Evolutionary conservation across 2,797 vertebrate genomes (phyloP), one percentile per base, ranked within the genome.

Genomic region (Eospalax fontanierii): DNA sequence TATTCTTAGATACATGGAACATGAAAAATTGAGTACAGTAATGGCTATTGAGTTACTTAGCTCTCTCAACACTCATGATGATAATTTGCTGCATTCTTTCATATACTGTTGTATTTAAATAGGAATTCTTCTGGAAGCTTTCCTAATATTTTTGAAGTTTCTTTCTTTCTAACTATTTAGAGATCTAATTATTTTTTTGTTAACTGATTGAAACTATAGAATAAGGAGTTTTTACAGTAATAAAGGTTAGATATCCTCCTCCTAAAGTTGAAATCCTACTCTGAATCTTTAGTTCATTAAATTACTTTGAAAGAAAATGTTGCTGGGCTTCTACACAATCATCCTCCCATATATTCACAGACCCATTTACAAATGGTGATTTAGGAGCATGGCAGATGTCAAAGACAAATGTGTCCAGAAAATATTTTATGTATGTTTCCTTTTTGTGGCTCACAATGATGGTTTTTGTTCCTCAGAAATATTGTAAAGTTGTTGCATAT

Each of bases 391-490:
- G 50, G 19, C 73, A 22, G 38, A 4, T 54, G 35, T 6, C 35
- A 93, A 94, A 80, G 46, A 82, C 33, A 84, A 54, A 93, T 68
- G 11, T 57, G 3, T 8, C 46, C 38, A 91, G 14, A 82, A 71
- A 85, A 57, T 74, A 73, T 21, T 81, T 1, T 35, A n/a, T 2
- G 5, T 26, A 1, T 40, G 3, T 19, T 6, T 1, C 22, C 1
- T 82, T 84, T 70, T 76, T 46, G 0, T 57, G n/a, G 10, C 30
- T 83, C 24, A 21, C 33, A 79, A 63, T 65, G 65, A 75, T 43
- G 16, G 18, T 75, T 46, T 46, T 6, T 61, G 22, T 33, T 61
- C n/a, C 7, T 35, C 3, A 19, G 24, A 11, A 61, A 73, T 0
- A 19, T 59, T 40, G 18, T 73, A 73, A 59, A 38, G 3, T 33